Evolutionary conservation across 2,797 vertebrate species (phyloP).

Genomic region (Sebastes trivittatus): DNA sequence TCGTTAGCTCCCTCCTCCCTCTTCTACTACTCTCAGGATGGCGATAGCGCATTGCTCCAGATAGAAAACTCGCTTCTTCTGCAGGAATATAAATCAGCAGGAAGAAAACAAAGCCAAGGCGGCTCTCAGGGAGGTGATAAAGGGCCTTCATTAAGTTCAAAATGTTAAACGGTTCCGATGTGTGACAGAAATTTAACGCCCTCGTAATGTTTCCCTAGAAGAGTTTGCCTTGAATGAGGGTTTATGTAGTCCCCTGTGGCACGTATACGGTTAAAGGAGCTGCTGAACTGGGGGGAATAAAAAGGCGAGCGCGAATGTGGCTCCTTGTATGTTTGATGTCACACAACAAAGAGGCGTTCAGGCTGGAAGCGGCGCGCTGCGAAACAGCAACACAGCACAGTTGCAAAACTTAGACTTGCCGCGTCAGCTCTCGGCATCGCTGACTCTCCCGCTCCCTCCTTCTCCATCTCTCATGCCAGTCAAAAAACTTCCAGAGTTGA

Average conservation of each 20-base stretch:
- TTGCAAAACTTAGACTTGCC: conserved; percentile 54
- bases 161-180: conserved; percentile 22
- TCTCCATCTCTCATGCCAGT: conserved; percentile 28
- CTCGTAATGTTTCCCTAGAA: conserved; percentile 35
- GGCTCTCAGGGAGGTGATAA: conserved; percentile 34
- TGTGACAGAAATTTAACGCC: conserved; percentile 27
- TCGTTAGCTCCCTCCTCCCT: conserved; percentile 26
- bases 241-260: conserved; percentile 30
- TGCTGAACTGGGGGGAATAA: conserved; percentile 37
- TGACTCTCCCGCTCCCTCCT: conserved; percentile 21
- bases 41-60: background rate
- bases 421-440: conserved; percentile 52
- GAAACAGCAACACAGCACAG: conserved; percentile 50
- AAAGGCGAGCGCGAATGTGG: conserved; percentile 22
- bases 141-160: conserved; percentile 49
- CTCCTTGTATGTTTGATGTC: conserved; percentile 60
- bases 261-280: conserved; percentile 29
- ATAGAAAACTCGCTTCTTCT: conserved; percentile 4
- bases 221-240: conserved; percentile 30
- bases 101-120: conserved; percentile 18
- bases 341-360: conserved; percentile 57
- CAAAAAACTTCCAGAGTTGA: conserved; percentile 43
- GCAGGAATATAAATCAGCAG: conserved; percentile 22
- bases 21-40: conserved; percentile 25
- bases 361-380: conserved; percentile 38